These are phyloP conservation scores for Pogonomyrmex barbatus DNA, from an alignment of 1,140 invertebrate genomes.

Conservation along the genomic window DNA sequence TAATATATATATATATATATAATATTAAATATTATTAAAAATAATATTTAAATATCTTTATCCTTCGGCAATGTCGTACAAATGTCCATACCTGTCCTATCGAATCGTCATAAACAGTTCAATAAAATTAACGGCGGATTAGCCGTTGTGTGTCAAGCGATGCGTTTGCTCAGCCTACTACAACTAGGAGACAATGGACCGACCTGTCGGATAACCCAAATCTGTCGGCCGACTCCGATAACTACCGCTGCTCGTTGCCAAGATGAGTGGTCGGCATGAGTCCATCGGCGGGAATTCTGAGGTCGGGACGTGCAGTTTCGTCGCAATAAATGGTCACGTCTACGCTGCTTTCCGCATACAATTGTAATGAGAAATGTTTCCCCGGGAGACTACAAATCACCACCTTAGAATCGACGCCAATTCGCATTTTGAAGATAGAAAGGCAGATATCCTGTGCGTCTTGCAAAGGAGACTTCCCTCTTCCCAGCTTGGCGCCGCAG, in stretches of 20 bases:
- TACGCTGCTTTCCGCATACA: conserved; percentile 45
- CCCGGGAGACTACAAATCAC: conserved; percentile 34
- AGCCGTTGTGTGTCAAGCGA: conserved; percentile 14
- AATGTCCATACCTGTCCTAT: not conserved
- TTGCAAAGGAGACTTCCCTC: not conserved
- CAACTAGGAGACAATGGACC: conserved; percentile 52
- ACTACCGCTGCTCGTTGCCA: conserved; percentile 50
- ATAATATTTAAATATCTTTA: not conserved
- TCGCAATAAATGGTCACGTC: conserved; percentile 47
- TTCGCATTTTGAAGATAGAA: not conserved
- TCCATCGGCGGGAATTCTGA: conserved; percentile 45
- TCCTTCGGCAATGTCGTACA: not conserved
- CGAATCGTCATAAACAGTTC: conserved; percentile 14
- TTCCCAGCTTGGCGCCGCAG: not conserved
- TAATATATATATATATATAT: not conserved
- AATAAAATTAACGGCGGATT: conserved; percentile 55
- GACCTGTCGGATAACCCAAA: conserved; percentile 65
- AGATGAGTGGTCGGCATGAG: conserved; percentile 57
- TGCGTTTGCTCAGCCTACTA: conserved; percentile 42
- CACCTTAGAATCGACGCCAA: conserved; percentile 25
- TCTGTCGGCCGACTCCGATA: conserved; percentile 52
- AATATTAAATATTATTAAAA: conserved; percentile 1
- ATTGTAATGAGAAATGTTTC: conserved; percentile 57
- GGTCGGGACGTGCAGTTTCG: conserved; percentile 46
- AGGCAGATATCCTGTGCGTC: not conserved